Evolutionary conservation across 2,888 invertebrate species (phyloP).

Genomic region (Acheta domesticus): DNA sequence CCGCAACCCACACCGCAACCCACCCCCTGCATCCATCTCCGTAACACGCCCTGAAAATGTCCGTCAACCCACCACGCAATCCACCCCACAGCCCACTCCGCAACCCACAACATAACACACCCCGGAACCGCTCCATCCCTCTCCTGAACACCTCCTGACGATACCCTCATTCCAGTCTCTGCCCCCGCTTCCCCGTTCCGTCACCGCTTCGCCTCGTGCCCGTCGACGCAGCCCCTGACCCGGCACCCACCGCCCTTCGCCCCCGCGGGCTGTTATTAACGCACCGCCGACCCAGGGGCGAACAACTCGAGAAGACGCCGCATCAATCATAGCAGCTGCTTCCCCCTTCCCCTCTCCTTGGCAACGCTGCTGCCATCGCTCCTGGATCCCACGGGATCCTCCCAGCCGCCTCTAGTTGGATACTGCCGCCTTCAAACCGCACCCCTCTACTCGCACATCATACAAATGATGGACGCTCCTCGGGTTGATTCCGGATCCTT

Average conservation of each 20-base stretch:
- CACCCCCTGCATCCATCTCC: no score
- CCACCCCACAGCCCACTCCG: no score
- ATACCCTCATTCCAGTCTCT: neutral
- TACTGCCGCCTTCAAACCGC: neutral
- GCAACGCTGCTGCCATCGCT: neutral
- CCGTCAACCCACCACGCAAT: no score
- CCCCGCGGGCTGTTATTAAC: constrained; percentile 18
- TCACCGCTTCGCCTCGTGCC: neutral
- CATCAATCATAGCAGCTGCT: neutral
- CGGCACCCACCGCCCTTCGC: neutral
- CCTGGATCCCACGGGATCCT: neutral
- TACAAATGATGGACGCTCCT: no score
- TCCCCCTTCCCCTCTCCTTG: neutral
- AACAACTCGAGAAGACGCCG: neutral
- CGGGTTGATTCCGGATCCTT: no score
- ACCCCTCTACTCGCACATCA: neutral
- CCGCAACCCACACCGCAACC: no score
- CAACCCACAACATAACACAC: no score
- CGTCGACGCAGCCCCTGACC: no score
- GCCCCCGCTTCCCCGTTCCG: neutral
- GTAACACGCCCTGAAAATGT: no score
- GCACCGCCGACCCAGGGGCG: neutral
- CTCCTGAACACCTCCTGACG: no score
- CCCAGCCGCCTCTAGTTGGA: neutral
- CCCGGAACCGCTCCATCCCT: no score